phyloP scores from a whole-genome alignment of 2,888 invertebrate species.

The Troides aeacus region DNA sequence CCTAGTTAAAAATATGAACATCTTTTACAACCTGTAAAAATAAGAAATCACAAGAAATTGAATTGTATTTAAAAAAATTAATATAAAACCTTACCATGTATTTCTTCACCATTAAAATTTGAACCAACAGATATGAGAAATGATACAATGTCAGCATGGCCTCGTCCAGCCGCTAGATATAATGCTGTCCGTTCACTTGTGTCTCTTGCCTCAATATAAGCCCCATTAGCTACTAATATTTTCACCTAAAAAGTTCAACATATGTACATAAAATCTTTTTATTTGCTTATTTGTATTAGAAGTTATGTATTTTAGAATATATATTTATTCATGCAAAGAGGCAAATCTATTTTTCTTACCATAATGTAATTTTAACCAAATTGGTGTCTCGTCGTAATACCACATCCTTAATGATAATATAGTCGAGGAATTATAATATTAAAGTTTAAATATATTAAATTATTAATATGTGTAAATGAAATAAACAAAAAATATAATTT shows the following conservation, averaged over 20 bases:
- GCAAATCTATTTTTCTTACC: too few species aligned
- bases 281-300: background rate
- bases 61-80: too few species aligned
- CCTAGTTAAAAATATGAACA: too few species aligned
- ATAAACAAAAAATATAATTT: background rate
- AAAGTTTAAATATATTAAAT: too few species aligned
- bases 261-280: background rate
- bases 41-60: too few species aligned
- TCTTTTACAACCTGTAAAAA: too few species aligned
- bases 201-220: constrained; percentile 81
- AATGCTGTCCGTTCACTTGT: constrained; percentile 80
- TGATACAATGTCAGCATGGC: constrained; percentile 69
- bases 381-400: too few species aligned
- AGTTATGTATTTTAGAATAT: too few species aligned
- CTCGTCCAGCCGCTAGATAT: constrained; percentile 62
- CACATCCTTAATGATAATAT: too few species aligned
- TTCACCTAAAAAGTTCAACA: constrained; percentile 58
- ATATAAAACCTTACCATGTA: constrained; percentile 68
- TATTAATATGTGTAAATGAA: background rate
- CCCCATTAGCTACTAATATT: constrained; percentile 75
- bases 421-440: too few species aligned
- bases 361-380: too few species aligned
- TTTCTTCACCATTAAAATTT: constrained; percentile 84
- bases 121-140: constrained; percentile 80
- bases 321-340: too few species aligned